Evolutionary conservation across 2,797 vertebrate species (phyloP), one percentile per base, ranked within the genome.

Genomic region (Ptychadena robeensis): DNA sequence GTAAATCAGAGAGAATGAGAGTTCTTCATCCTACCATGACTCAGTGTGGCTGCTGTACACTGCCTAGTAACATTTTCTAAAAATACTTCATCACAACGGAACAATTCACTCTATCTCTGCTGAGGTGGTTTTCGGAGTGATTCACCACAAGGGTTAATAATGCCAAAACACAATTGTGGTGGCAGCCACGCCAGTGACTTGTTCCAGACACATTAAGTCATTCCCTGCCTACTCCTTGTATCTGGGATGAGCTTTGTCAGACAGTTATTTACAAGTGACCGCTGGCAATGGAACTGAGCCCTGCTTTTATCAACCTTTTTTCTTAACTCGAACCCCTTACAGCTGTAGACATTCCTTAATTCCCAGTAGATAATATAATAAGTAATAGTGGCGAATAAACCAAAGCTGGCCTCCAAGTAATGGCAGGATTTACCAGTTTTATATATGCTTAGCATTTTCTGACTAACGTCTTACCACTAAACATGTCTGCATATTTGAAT

Each of bases 91-190:
- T 27, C 11, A 28, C n/a, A 25, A 28, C 27, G 59, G 59, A 25
- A 25, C 59, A 61, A 61, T 27, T 61, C 59, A 25, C 10, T 61
- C 57, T 61, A 28, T 61, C 25, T 61, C 28, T 61, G 25, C n/a
- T 3, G 53, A 57, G 53, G 53, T 12, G 57, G 57, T 61, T 61
- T 61, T 61, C n/a, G 25, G 59, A 61, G 59, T 61, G 59, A 61
- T 61, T 61, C 59, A 61, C 59, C 65, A 67, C 28, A 67, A 67
- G 28, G 28, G 32, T 67, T 67, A 67, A 67, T 67, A 67, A 31
- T 67, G 32, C 28, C 65, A 67, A 31, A 31, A 32, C 27, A 31
- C 32, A 67, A 67, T 31, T 67, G 65, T 67, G 65, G 65, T 67
- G 28, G 28, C 65, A 67, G 65, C 59, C 59, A 61, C 59, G n/a